phyloP scores from a whole-genome alignment of 2,113 vertebrate genomes.

The Periophthalmus modestus region DNA sequence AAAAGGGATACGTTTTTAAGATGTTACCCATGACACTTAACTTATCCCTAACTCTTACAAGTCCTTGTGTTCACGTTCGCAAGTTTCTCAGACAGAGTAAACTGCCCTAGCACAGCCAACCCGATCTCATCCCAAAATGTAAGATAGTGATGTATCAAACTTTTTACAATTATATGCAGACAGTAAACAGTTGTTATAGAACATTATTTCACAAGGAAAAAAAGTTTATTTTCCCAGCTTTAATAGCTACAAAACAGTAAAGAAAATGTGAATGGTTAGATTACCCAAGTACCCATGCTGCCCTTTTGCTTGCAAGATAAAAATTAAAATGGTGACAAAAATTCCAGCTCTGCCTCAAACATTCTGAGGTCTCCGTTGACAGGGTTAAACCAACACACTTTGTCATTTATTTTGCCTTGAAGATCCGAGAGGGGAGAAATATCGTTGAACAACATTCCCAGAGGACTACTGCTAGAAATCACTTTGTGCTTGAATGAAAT shows the following conservation, averaged over 20 bases:
- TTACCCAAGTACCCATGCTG: background rate
- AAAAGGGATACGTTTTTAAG: too few species aligned
- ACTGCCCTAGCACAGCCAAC: too few species aligned
- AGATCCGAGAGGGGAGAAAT: slow-evolving; percentile 34
- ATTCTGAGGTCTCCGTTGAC: slow-evolving; percentile 28
- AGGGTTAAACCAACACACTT: slow-evolving; percentile 35
- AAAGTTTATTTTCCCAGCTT: background rate
- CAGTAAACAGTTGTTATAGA: too few species aligned
- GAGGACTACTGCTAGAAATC: slow-evolving; percentile 32
- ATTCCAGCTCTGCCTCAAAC: slow-evolving; percentile 32
- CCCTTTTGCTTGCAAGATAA: background rate
- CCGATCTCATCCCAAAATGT: too few species aligned
- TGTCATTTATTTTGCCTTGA: slow-evolving; percentile 49
- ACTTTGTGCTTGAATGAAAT: slow-evolving; percentile 57
- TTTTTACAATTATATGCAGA: too few species aligned
- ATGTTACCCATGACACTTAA: too few species aligned
- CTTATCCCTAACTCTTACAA: too few species aligned
- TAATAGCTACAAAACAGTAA: background rate
- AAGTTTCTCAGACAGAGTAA: too few species aligned
- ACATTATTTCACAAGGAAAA: background rate
- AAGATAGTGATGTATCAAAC: too few species aligned
- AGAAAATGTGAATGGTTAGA: background rate
- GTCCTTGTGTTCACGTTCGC: too few species aligned
- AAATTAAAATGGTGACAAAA: slow-evolving; percentile 8
- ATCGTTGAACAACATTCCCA: slow-evolving; percentile 34